Base-by-base conservation (phyloP, 2,797 vertebrate species). In the Hippocampus kuda region DNA sequence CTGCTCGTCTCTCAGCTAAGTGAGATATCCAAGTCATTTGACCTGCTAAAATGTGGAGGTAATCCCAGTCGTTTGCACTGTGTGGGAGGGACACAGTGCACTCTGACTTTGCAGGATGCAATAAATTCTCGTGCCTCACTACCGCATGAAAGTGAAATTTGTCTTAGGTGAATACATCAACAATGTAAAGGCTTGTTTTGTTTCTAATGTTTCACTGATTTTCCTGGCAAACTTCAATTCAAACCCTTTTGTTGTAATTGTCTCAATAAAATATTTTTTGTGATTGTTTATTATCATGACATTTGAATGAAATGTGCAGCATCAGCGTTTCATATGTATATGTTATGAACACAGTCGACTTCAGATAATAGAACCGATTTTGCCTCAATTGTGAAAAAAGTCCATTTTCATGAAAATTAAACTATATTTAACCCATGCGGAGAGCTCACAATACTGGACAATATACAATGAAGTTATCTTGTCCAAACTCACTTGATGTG, bases 21-120 rank as follows among this genome's bases (percentile, higher is more conserved):
- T 41, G 60, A 20, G 34, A 62, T 41, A 62, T 22, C 34, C 18
- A 41, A 62, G 61, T 42, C n/a, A n/a, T 62, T 62, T 62, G 61
- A 62, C 61, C 61, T 62, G 18, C 61, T 42, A 22, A 62, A 62
- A 38, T 42, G 18, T 7, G 59, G 16, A 5, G 16, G 30, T 61
- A 34, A 56, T 24, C 11, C 26, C n/a, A 26, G n/a, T 24, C 11
- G 16, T 59, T 59, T 46, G 11, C 56, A 15, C 26, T 27, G 26
- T 59, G 13, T 15, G 56, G 34, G 5, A 6, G 13, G 56, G 56
- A 4, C 49, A 59, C 13, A 13, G 27, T 59, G 26, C 56, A 59
- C 24, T 51, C 26, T 59, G 24, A 59, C 56, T 59, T 16, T 59
- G 26, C 11, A 57, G 56, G 56, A 27, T 59, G 56, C 15, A 26